A percentile compares a stretch with the other conserved stretches of the same genome.
phyloP scores from a whole-genome alignment of 92 coral and sea anemone genomes.

The Epizoanthus stellaris region DNA sequence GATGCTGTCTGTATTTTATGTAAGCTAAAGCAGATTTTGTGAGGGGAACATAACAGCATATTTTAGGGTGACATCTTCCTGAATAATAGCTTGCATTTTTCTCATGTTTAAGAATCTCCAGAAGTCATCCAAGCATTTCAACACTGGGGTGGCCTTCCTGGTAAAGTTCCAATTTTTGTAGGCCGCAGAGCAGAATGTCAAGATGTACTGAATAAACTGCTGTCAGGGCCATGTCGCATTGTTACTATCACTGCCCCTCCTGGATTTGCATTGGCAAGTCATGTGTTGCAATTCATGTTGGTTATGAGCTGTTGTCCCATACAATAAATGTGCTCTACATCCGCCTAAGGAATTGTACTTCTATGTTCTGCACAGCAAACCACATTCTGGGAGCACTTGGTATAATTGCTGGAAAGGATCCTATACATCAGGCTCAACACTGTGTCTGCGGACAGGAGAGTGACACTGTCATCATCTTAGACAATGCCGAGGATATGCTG shows the following conservation, averaged over 20 bases:
- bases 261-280: conserved; percentile 99
- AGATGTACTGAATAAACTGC: conserved; percentile 67
- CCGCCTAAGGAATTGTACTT: conserved; percentile 75
- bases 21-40: too few relatives aligned
- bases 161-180: conserved; percentile 82
- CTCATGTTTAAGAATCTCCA: conserved; percentile 50
- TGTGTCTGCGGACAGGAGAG: conserved; percentile 62
- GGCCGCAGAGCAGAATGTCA: conserved; percentile 85
- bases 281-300: conserved; percentile 88
- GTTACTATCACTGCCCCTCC: conserved; percentile 95
- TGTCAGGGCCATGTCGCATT: conserved; percentile 67
- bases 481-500: conserved; percentile 96
- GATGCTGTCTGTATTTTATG: too few relatives aligned
- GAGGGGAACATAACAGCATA: too few relatives aligned
- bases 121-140: conserved; percentile 64
- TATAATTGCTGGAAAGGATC: conserved; percentile 78
- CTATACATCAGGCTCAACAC: conserved; percentile 81
- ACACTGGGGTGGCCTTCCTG: conserved; percentile 90
- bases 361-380: conserved; percentile 84
- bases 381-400: conserved; percentile 90
- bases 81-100: neutral
- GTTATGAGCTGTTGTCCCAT: conserved; percentile 76
- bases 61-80: too few relatives aligned
- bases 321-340: conserved; percentile 75
- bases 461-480: conserved; percentile 83